phyloP scores from a whole-genome alignment of 2,888 invertebrate genomes.

The Neria commutata region DNA sequence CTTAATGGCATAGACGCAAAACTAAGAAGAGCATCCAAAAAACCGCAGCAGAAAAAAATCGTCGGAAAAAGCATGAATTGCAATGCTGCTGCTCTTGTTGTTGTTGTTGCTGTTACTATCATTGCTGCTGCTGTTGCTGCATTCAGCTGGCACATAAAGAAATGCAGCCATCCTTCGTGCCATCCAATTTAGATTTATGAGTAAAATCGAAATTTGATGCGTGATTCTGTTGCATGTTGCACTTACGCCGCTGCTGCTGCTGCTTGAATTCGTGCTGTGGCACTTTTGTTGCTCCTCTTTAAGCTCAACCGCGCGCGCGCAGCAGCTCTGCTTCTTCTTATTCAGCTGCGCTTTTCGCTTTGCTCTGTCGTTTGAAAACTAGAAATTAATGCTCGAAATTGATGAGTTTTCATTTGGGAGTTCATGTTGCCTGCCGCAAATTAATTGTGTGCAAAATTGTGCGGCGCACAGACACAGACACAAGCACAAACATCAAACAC shows the following conservation, averaged over 20 bases:
- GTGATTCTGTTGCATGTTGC: slow-evolving; percentile 41
- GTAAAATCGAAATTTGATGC: slow-evolving; percentile 48
- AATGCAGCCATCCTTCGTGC: slow-evolving; percentile 26
- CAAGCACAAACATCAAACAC: too few relatives aligned
- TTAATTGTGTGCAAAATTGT: slow-evolving; percentile 27
- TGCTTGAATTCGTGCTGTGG: slow-evolving; percentile 19
- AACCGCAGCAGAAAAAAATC: neutral
- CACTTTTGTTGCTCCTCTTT: slow-evolving; percentile 15
- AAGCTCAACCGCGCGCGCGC: too few relatives aligned
- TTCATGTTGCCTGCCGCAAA: slow-evolving; percentile 15
- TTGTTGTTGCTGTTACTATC: neutral
- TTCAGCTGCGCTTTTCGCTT: neutral
- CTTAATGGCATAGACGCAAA: slow-evolving; percentile 9
- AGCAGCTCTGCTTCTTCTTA: neutral
- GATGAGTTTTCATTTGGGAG: neutral
- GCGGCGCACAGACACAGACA: too few relatives aligned
- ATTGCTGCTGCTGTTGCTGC: too few relatives aligned
- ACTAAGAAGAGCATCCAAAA: neutral
- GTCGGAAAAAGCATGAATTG: neutral
- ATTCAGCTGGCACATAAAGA: neutral
- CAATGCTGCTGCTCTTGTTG: neutral
- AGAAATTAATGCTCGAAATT: neutral
- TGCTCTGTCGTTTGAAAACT: neutral
- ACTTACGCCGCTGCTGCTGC: neutral
- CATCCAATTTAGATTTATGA: slow-evolving; percentile 55